phyloP scores from a whole-genome alignment of 2,888 invertebrate species.

The Caradrina kadenii region DNA sequence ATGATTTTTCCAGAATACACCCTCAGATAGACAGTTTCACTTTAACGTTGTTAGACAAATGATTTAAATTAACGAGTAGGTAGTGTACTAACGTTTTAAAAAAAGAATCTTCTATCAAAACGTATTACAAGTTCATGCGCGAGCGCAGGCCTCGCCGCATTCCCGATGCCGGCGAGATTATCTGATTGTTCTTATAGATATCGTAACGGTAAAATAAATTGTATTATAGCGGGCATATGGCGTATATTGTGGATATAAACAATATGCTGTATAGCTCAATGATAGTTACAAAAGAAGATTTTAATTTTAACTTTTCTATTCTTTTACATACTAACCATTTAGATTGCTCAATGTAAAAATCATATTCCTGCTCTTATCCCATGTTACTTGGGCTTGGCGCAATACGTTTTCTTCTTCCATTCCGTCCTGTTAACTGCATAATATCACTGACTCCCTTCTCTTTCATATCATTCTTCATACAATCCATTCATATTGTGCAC shows the following conservation, averaged over 20 bases:
- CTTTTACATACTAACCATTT: neutral
- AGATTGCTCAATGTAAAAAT: too few relatives aligned
- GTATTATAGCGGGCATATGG: slow-evolving; percentile 51
- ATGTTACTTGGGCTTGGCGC: too few relatives aligned
- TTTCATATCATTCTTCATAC: too few relatives aligned
- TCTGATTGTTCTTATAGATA: slow-evolving; percentile 63
- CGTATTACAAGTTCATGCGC: slow-evolving; percentile 48
- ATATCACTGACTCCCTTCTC: too few relatives aligned
- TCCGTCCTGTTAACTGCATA: too few relatives aligned
- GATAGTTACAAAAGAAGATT: neutral
- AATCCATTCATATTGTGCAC: too few relatives aligned
- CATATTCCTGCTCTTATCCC: too few relatives aligned
- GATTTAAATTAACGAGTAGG: neutral
- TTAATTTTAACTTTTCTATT: neutral
- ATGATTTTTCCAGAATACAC: too few relatives aligned
- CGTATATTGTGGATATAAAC: slow-evolving; percentile 41
- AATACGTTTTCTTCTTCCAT: too few relatives aligned
- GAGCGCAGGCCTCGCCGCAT: slow-evolving; percentile 48
- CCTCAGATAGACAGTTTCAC: neutral
- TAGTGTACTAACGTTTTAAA: neutral
- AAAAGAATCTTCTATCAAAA: slow-evolving; percentile 49
- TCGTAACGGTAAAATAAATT: slow-evolving; percentile 65
- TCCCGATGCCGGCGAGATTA: slow-evolving; percentile 61
- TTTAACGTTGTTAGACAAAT: neutral
- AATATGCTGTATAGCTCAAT: slow-evolving; percentile 19